A percentile compares a stretch with the other conserved stretches of the same genome.
These are phyloP conservation scores for Laticauda laticaudata DNA, from an alignment of 2,113 vertebrate genomes.

Conservation along the genomic window DNA sequence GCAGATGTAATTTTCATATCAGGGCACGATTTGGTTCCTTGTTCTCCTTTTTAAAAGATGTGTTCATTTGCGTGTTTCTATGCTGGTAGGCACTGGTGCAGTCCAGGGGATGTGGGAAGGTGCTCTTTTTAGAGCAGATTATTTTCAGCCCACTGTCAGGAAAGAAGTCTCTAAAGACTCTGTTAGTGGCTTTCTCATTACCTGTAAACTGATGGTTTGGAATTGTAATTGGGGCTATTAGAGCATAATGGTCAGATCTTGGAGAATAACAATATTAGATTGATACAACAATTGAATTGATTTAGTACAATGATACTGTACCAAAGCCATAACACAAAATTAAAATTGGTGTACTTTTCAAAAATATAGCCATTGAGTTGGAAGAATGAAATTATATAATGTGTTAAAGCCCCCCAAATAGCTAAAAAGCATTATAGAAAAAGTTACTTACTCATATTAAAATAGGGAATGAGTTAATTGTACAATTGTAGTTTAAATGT, in stretches of 20 bases:
- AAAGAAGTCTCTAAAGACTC: background rate
- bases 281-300: no score
- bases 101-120: background rate
- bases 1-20: background rate
- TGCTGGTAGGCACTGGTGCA: background rate
- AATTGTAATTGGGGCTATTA: background rate
- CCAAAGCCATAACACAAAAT: background rate
- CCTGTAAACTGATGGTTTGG: background rate
- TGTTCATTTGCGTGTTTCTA: background rate
- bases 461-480: background rate
- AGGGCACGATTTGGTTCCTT: background rate
- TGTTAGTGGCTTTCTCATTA: background rate
- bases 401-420: background rate
- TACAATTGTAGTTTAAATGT: background rate
- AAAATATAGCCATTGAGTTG: background rate
- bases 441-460: background rate
- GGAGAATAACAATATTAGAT: background rate
- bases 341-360: background rate
- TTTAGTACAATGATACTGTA: background rate
- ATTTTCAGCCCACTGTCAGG: background rate
- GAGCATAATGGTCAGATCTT: background rate
- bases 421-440: background rate
- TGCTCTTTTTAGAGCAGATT: no score
- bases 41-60: background rate
- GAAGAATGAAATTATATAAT: background rate